phyloP scores from a whole-genome alignment of 2,888 invertebrate genomes.

The Ceraclea dissimilis region DNA sequence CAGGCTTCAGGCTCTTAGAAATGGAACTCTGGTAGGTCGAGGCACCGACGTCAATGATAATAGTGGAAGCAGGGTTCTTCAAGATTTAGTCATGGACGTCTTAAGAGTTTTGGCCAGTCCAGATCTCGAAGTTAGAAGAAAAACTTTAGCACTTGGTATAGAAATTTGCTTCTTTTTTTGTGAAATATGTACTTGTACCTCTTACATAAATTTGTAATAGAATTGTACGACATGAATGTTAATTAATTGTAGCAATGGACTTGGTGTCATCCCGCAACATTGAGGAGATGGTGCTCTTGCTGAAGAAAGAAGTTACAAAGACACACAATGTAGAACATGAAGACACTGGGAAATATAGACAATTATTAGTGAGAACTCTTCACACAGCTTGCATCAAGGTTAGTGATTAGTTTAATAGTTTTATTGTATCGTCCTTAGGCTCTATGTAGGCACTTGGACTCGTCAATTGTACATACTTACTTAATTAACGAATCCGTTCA shows the following conservation, averaged over 20 bases:
- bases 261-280: constrained; percentile 87
- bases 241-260: constrained; percentile 71
- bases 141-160: constrained; percentile 69
- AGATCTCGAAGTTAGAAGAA: constrained; percentile 89
- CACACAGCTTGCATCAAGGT: constrained; percentile 87
- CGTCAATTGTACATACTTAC: no score
- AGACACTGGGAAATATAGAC: constrained; percentile 92
- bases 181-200: no score
- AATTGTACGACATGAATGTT: no score
- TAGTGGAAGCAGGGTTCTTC: constrained; percentile 69
- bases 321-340: constrained; percentile 87
- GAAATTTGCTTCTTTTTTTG: no score
- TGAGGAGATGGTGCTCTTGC: constrained; percentile 87
- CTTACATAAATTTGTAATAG: no score
- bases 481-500: neutral
- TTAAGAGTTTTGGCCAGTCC: constrained; percentile 86
- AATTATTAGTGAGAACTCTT: constrained; percentile 88
- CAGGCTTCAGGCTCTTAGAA: constrained; percentile 80
- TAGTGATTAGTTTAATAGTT: constrained; percentile 2
- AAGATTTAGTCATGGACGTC: constrained; percentile 95
- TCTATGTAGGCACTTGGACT: no score
- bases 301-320: constrained; percentile 89
- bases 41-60: constrained; percentile 82
- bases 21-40: constrained; percentile 74
- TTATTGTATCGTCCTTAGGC: no score